Base-by-base conservation (phyloP, 2,113 vertebrate species). In the Corynorhinus townsendii region DNA sequence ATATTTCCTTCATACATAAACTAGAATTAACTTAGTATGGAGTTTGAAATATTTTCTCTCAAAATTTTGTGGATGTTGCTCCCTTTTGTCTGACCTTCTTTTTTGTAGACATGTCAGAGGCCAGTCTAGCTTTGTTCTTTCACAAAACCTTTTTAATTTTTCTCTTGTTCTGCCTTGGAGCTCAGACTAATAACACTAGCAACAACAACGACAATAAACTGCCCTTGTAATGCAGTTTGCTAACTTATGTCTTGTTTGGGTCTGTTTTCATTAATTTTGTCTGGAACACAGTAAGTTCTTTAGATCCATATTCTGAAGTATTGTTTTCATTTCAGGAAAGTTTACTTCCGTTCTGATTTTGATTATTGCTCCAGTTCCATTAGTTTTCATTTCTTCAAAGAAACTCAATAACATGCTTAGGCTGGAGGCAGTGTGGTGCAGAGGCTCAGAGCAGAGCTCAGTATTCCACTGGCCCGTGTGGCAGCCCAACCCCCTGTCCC, bases 321-420 rank as follows among this genome's bases (percentile, higher is more conserved):
- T 86, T 97, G 35, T 94, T 95, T 97, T 97, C 72, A 92, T 97
- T 97, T 96, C 68, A 94, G 90, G n/a, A 95, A 94, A 91, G 89
- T 96, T 94, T 93, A 54, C 89, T 92, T 95, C 54, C 38, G 77
- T 92, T 88, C 83, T 95, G 89, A 92, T 96, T 97, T 96, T 94
- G 82, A 92, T 94, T 96, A 95, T 97, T 97, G 90, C 86, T 92
- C 90, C 83, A 83, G 62, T 83, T 96, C 82, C 86, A 91, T 77
- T 92, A 95, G 69, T 90, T 96, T 79, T 96, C 68, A 90, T 90
- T 95, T 95, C 81, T 93, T 92, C 86, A 81, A 77, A 96, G 89
- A 96, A 94, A 96, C 82, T 85, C 93, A 96, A 66, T 95, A 95
- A 91, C 4, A 62, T 62, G 59, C 56, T 52, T 64, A 49, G 49